Evolutionary conservation across 2,888 invertebrate species (phyloP).

Genomic region (Gasteruption jaculator): DNA sequence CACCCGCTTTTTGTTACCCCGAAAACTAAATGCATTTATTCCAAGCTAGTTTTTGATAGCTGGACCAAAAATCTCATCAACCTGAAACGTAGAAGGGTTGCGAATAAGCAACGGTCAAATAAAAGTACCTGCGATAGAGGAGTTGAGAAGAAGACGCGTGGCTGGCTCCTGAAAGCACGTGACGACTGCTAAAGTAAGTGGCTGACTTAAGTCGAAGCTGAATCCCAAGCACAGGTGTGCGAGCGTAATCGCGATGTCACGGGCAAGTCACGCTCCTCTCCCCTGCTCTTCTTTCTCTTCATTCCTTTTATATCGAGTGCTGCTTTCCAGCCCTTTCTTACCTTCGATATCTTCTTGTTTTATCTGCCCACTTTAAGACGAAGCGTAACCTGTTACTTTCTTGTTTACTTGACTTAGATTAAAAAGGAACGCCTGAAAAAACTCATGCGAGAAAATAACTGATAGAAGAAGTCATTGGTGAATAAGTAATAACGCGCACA

Average conservation of each 20-base stretch:
- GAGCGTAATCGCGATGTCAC: constrained; percentile 49
- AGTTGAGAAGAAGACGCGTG: too few species aligned
- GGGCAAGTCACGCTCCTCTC: constrained; percentile 42
- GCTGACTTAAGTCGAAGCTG: constrained; percentile 34
- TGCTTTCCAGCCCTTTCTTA: constrained; percentile 19
- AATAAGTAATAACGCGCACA: too few species aligned
- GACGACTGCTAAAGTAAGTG: constrained; percentile 46
- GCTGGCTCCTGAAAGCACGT: constrained; percentile 37
- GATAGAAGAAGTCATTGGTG: too few species aligned
- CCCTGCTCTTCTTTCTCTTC: constrained; percentile 17
- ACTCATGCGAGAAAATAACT: too few species aligned
- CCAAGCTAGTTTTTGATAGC: too few species aligned
- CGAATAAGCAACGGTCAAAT: too few species aligned
- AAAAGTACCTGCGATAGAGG: too few species aligned
- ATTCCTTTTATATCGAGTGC: constrained; percentile 6
- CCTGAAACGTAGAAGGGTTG: too few species aligned
- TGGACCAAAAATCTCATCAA: too few species aligned
- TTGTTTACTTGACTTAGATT: constrained; percentile 24
- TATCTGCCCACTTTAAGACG: constrained; percentile 24
- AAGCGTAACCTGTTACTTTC: constrained; percentile 27
- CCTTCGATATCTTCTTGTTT: constrained; percentile 27
- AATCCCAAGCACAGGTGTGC: constrained; percentile 42
- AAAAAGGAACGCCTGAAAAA: too few species aligned
- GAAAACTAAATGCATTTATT: too few species aligned
- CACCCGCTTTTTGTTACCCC: too few species aligned